phyloP scores from a whole-genome alignment of 2,113 vertebrate species.

The Myodes glareolus region DNA sequence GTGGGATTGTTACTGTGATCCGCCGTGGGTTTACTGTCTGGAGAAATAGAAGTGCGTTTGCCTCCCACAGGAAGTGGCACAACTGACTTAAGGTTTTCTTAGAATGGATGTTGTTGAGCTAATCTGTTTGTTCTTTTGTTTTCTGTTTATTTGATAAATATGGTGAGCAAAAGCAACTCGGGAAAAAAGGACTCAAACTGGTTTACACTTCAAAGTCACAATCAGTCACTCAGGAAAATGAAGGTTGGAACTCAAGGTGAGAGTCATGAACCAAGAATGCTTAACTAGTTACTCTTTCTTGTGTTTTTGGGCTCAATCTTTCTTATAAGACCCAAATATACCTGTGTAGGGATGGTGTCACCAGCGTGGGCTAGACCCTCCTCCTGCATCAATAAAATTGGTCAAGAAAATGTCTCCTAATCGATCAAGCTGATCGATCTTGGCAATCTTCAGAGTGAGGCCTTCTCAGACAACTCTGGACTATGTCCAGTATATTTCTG shows the following conservation, averaged over 20 bases:
- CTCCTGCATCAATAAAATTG: neutral
- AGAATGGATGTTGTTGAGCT: neutral
- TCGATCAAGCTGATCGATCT: neutral
- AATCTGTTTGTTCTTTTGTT: neutral
- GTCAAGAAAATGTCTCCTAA: neutral
- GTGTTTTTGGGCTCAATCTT: neutral
- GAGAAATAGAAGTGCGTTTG: neutral
- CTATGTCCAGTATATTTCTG: neutral
- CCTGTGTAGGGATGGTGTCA: neutral
- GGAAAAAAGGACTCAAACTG: neutral
- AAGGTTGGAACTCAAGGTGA: too few species aligned
- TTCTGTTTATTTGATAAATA: neutral
- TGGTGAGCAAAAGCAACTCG: neutral
- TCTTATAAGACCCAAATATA: neutral
- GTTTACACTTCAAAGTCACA: neutral
- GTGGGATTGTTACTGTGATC: neutral
- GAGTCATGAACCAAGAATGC: neutral
- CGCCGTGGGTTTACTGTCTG: neutral
- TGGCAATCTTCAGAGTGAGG: neutral
- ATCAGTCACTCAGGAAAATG: neutral
- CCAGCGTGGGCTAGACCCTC: neutral
- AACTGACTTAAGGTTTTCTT: neutral
- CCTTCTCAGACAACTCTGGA: neutral
- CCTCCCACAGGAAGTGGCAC: neutral
- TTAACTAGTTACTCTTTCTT: neutral